Conservation (phyloP, 2,797 vertebrate genomes). For the Numenius phaeopus region DNA sequence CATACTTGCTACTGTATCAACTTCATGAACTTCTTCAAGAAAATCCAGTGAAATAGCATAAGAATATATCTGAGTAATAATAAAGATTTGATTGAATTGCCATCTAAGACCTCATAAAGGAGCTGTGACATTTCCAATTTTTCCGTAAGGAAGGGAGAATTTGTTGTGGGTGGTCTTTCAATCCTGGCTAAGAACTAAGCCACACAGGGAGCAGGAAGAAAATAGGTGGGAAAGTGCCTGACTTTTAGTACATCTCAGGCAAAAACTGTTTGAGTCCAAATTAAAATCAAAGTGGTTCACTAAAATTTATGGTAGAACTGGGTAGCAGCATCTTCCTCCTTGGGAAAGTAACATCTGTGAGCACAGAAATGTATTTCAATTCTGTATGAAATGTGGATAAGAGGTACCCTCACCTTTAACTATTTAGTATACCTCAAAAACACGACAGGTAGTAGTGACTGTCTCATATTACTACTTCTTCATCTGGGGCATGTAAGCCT, state of each 20-base stretch:
- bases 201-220: background rate
- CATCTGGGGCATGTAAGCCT: background rate
- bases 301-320: background rate
- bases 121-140: background rate
- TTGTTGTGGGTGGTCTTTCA: constrained; percentile 14
- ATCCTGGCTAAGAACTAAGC: background rate
- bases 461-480: background rate
- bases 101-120: background rate
- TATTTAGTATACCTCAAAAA: background rate
- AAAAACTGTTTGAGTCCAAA: background rate
- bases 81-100: background rate
- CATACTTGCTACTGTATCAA: background rate
- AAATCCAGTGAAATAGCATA: background rate
- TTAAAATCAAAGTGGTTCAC: background rate
- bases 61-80: background rate
- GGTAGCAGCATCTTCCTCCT: background rate
- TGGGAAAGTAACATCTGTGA: background rate
- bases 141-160: background rate
- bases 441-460: background rate
- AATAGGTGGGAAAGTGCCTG: background rate
- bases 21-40: background rate
- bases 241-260: background rate
- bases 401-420: background rate
- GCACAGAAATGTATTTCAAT: background rate
- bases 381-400: background rate